Base-by-base conservation (phyloP, 2,888 invertebrate species). In the Clistopyga incitator region DNA sequence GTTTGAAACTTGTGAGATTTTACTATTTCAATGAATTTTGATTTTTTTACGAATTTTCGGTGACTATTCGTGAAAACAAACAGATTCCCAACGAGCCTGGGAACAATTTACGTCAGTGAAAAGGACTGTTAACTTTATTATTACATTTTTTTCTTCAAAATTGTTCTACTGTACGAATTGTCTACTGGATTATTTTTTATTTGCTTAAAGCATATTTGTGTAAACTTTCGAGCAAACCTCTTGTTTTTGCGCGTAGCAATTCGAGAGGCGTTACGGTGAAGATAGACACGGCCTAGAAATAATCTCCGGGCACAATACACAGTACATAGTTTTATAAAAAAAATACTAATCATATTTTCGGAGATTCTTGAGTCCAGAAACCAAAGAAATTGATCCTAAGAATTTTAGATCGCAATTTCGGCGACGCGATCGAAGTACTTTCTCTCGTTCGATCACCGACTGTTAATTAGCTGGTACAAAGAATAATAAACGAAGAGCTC, bases 291-390 rank as follows among this genome's bases (percentile, higher is more conserved):
- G 59, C 59, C 59, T 34, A 59, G 59, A 29, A 59, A 15, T 34
- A 29, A 65, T 59, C 6, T 56, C 42, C 74, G 78, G 75, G 75
- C 84, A 82, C 78, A 75, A 82, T 71, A 52, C 45, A 77, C 59
- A 56, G 38, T 64, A 59, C 64, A 78, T 70, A 81, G 61, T 65
- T 81, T 75, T 74, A 56, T 79, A 76, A 67, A 67, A 61, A 68
- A 59, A 76, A 54, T 34, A 70, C 29, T 52, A 18, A 11, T n/a
- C 8, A 42, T 83, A 78, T 80, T 83, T 83, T 83, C 68, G 67
- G 15, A 68, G 65, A 76, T 59, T 65, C 56, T 76, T 71, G 50
- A 71, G 50, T 75, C 47, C 8, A 75, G 45, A 61, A 61, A 52
- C 25, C 25, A 59, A 59, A 59, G 42, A 71, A 42, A 59, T 47